Evolutionary conservation across 2,797 vertebrate genomes (phyloP), one percentile per base, ranked within the genome.

Genomic region (Xenentodon cancila): DNA sequence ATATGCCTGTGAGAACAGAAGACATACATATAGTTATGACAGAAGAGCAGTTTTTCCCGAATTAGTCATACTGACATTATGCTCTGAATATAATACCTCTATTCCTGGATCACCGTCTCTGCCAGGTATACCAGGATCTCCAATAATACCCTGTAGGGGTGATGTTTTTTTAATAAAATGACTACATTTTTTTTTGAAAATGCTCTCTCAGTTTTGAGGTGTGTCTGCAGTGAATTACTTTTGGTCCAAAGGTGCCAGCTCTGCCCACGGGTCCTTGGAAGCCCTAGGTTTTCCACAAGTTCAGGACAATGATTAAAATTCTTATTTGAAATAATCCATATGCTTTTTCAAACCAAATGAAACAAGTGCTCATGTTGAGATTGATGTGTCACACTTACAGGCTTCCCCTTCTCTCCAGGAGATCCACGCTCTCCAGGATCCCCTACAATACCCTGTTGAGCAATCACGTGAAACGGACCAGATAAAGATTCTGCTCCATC

Each of bases 81-180:
- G 25, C 68, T 19, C 9, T 34, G 15, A 61, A 42, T 40, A 50
- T 34, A 68, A 46, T 92, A 95, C 93, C 91, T 94, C 94, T 72
- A 93, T 87, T 73, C 94, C 94, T 49, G 75, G 53, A 77, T 92
- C 91, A 22, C 94, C 94, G 54, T 95, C 94, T 87, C 93, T 91
- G 25, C 94, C 94, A 49, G 82, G 34, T 47, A 84, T 63, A 20
- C 95, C 94, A 1, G 92, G 92, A 84, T 96, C 94, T 69, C 94
- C 94, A 75, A 91, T 42, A 58, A 94, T 95, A 19, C 94, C 95
- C 95, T 95, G 32, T 0, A 44, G 64, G 84, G 43, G 70, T 2
- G 21, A 4, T 19, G 21, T 53, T 15, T 56, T 62, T 56, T 79
- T 21, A 40, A 67, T 3, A 56, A 27, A 34, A 68, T 15, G 13